Evolutionary conservation across 2,113 vertebrate genomes (phyloP).

Genomic region (Irena cyanogastra): DNA sequence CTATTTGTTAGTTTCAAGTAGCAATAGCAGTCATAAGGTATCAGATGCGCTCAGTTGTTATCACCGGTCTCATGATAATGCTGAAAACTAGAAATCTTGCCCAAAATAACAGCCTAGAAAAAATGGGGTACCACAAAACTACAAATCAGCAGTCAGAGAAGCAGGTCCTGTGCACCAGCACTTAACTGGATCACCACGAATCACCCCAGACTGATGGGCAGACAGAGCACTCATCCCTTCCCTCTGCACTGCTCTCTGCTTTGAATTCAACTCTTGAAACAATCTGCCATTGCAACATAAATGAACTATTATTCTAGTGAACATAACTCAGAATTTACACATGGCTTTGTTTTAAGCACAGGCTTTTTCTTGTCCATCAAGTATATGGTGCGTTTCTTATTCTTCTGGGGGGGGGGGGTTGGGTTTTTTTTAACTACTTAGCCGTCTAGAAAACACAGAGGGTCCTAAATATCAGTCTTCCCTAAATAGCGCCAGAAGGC

Average conservation of each 20-base stretch:
- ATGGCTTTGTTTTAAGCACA: not conserved
- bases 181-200: not conserved
- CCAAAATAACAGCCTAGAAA: not conserved
- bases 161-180: not conserved
- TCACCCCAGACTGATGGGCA: not conserved
- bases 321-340: conserved; percentile 10
- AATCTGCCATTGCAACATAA: conserved; percentile 28
- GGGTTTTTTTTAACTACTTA: not conserved
- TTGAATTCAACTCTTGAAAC: not conserved
- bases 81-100: not conserved
- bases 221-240: not conserved
- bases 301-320: conserved; percentile 44
- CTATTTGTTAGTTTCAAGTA: not conserved
- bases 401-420: not conserved
- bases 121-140: not conserved
- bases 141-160: not conserved
- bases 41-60: not conserved
- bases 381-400: not conserved
- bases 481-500: conserved; percentile 2
- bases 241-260: not conserved
- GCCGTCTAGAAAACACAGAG: not conserved
- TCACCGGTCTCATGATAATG: not conserved
- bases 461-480: not conserved
- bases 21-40: not conserved
- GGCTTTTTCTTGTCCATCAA: not conserved